Evolutionary conservation across 2,113 vertebrate genomes (phyloP).

Genomic region (Rhinichthys klamathensis): DNA sequence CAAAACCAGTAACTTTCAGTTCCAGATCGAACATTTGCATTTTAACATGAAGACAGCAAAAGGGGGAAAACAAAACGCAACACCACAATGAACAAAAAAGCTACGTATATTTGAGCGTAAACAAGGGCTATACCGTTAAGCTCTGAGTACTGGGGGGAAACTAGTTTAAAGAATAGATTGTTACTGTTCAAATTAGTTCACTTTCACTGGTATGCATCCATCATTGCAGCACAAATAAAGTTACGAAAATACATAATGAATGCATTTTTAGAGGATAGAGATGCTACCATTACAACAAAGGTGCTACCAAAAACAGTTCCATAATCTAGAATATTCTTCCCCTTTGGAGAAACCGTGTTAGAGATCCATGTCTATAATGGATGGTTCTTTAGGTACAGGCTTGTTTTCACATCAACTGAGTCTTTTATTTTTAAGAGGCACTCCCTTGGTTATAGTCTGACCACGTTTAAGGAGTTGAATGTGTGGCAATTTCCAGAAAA

Average conservation of each 20-base stretch:
- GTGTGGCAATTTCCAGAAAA: conserved; percentile 40
- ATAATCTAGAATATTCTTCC: conserved; percentile 64
- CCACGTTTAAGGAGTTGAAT: conserved; percentile 40
- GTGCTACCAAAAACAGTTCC: conserved; percentile 66
- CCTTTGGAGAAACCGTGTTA: conserved; percentile 60
- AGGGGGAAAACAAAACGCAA: conserved; percentile 50
- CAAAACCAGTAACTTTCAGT: conserved; percentile 52
- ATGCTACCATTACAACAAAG: conserved; percentile 69
- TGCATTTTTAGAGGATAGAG: conserved; percentile 63
- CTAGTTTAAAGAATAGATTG: conserved; percentile 61
- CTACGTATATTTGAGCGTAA: conserved; percentile 67
- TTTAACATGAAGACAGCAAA: conserved; percentile 42
- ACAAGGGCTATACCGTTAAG: conserved; percentile 68
- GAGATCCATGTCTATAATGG: conserved; percentile 57
- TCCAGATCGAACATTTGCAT: conserved; percentile 61
- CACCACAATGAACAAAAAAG: conserved; percentile 67
- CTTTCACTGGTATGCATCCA: conserved; percentile 65
- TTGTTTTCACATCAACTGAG: conserved; percentile 48
- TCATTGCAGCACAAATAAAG: conserved; percentile 65
- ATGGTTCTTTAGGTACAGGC: conserved; percentile 56
- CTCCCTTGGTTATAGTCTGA: conserved; percentile 48
- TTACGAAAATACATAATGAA: conserved; percentile 60
- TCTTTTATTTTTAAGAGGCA: conserved; percentile 52
- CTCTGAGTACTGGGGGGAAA: conserved; percentile 63
- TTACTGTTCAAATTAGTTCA: conserved; percentile 66